phyloP scores from a whole-genome alignment of 2,888 invertebrate species.

The Habrosyne pyritoides region DNA sequence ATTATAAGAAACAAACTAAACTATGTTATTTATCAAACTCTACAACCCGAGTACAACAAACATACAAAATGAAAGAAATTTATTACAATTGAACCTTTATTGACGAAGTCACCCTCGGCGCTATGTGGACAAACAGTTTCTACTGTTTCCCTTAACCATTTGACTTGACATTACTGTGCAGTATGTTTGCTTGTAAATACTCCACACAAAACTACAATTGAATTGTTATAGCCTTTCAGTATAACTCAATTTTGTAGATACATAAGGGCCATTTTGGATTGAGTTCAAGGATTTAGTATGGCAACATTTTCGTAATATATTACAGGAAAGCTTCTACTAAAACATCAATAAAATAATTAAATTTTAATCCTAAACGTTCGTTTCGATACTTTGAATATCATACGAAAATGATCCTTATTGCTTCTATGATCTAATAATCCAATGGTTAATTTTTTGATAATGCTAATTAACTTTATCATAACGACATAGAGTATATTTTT shows the following conservation, averaged over 20 bases:
- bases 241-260: neutral
- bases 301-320: no score
- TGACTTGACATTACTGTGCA: constrained; percentile 13
- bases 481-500: no score
- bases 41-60: neutral
- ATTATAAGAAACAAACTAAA: neutral
- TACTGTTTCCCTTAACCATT: constrained; percentile 15
- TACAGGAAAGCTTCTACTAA: no score
- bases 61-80: constrained; percentile 23
- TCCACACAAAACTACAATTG: neutral
- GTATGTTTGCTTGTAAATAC: constrained; percentile 8
- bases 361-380: no score
- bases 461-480: no score
- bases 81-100: constrained; percentile 45
- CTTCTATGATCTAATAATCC: no score
- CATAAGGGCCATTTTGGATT: no score
- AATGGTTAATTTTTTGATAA: no score
- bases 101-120: constrained; percentile 36
- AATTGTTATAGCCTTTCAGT: neutral
- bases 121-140: constrained; percentile 33
- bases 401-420: no score
- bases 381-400: no score
- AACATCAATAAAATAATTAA: no score
- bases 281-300: no score
- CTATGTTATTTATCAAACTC: neutral